Conservation (phyloP, 2,888 invertebrate genomes). For the Tholera decimalis region DNA sequence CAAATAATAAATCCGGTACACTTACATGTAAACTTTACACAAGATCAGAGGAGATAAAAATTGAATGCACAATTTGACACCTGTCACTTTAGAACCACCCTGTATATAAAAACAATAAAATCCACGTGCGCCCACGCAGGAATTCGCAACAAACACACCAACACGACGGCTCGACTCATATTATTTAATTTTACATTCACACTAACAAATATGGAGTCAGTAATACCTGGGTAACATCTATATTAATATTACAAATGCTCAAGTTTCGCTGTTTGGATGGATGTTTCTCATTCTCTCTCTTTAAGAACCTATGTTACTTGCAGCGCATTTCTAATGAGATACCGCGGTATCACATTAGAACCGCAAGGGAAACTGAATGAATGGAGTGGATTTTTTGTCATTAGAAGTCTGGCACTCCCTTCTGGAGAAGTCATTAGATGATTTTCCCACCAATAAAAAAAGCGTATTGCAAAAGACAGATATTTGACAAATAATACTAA, state of each 20-base stretch:
- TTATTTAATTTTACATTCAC: constrained; percentile 48
- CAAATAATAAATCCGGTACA: background rate
- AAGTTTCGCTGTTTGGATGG: too few species aligned
- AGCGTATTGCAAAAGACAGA: too few species aligned
- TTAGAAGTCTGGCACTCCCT: too few species aligned
- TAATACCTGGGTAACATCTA: background rate
- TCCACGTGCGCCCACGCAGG: constrained; percentile 52
- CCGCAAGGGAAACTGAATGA: too few species aligned
- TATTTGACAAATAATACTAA: too few species aligned
- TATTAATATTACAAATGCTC: background rate
- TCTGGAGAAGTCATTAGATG: too few species aligned
- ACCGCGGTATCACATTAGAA: too few species aligned
- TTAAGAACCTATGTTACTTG: too few species aligned
- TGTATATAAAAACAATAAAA: constrained; percentile 57
- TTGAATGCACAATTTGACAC: background rate
- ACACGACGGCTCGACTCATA: constrained; percentile 14
- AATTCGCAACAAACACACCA: constrained; percentile 54
- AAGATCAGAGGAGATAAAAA: background rate
- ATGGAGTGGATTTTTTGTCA: too few species aligned
- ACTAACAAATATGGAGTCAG: constrained; percentile 5
- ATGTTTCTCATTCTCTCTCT: too few species aligned
- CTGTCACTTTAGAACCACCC: constrained; percentile 11
- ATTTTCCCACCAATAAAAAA: too few species aligned
- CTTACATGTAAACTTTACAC: background rate
- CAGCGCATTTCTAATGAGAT: too few species aligned